phyloP scores from a whole-genome alignment of 2,113 vertebrate genomes.

The Jaculus jaculus region DNA sequence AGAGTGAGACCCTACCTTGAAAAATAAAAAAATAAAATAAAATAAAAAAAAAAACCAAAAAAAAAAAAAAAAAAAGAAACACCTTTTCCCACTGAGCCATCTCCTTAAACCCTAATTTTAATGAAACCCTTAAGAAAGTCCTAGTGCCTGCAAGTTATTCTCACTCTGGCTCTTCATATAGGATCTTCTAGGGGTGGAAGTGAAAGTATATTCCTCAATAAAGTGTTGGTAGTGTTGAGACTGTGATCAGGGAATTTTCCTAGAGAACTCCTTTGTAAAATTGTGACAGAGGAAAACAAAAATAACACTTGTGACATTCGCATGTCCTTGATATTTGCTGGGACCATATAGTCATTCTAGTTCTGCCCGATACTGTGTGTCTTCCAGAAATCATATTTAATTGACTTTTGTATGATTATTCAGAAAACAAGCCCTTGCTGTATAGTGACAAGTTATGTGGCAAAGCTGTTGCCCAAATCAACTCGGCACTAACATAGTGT shows the following conservation, averaged over 20 bases:
- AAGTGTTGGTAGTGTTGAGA: too few species aligned
- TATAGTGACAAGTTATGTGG: not conserved
- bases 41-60: too few species aligned
- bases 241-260: too few species aligned
- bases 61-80: too few species aligned
- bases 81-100: too few species aligned
- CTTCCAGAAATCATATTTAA: not conserved
- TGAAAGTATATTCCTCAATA: too few species aligned
- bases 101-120: too few species aligned
- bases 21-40: too few species aligned
- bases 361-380: not conserved
- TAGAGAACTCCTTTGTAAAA: too few species aligned
- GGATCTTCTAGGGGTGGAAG: too few species aligned
- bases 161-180: not conserved
- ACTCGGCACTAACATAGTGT: not conserved
- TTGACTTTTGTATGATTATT: not conserved
- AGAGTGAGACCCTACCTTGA: too few species aligned
- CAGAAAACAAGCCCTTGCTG: not conserved
- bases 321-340: not conserved
- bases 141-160: not conserved
- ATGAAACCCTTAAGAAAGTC: not conserved
- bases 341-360: not conserved
- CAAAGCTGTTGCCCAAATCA: not conserved
- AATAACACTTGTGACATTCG: not conserved
- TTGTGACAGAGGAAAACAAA: too few species aligned